Evolutionary conservation across 2,888 invertebrate species (phyloP).

Genomic region (Crematogaster levior): DNA sequence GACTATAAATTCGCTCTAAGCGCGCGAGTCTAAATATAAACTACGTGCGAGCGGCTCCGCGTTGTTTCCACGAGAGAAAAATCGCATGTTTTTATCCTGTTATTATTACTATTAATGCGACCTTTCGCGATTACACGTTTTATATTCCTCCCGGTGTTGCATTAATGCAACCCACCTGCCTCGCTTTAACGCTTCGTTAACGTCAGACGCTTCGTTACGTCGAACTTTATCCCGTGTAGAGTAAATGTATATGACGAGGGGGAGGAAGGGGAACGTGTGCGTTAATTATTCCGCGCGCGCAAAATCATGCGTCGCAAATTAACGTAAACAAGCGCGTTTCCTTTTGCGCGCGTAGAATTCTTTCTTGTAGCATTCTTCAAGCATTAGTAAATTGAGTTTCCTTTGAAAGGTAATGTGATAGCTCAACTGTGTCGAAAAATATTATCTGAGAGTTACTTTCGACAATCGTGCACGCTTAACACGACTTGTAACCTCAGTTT

Average conservation of each 20-base stretch:
- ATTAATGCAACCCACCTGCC: slow-evolving; percentile 79
- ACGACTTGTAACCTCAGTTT: neutral
- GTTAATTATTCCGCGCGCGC: slow-evolving; percentile 58
- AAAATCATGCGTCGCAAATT: slow-evolving; percentile 40
- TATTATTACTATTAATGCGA: slow-evolving; percentile 57
- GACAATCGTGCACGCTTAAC: neutral
- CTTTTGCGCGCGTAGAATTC: neutral
- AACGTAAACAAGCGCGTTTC: neutral
- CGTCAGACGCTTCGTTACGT: slow-evolving; percentile 80
- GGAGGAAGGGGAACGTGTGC: neutral
- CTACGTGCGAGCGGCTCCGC: slow-evolving; percentile 12
- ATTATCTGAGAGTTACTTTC: neutral
- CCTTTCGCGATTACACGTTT: slow-evolving; percentile 76
- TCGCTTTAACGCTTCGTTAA: slow-evolving; percentile 85
- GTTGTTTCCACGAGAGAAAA: slow-evolving; percentile 18
- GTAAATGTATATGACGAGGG: slow-evolving; percentile 55
- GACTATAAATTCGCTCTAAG: slow-evolving; percentile 55
- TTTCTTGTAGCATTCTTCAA: neutral
- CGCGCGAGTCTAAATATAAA: slow-evolving; percentile 53
- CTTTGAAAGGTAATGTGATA: neutral
- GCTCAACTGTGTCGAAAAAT: neutral
- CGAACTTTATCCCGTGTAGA: slow-evolving; percentile 73
- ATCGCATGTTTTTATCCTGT: slow-evolving; percentile 28
- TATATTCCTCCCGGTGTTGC: slow-evolving; percentile 70
- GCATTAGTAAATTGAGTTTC: neutral